Evolutionary conservation across 2,888 invertebrate genomes (phyloP), one percentile per base, ranked within the genome.

Genomic region (Nudaria mundana): DNA sequence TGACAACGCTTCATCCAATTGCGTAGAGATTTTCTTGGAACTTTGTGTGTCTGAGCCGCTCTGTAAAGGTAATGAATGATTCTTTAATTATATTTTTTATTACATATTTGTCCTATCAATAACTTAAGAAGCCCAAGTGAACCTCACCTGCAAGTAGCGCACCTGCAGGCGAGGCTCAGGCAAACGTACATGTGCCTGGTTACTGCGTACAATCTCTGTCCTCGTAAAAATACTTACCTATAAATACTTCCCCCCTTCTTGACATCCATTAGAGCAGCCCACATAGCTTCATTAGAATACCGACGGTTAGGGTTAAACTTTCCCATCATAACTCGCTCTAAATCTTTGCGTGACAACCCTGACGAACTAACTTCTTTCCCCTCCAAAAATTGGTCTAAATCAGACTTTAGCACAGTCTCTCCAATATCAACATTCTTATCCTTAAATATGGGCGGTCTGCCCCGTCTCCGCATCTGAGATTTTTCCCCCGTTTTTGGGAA

Each of bases 1-100:
- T 91, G 90, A 64, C 91, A 91, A 0, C 91, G 75, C 52, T 91
- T 91, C 91, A 91, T 91, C 90, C 91, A 91, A 69, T 91, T 91
- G 2, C 91, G 81, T 0, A 91, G 76, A 0, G 91, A 91, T 39
- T 91, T 91, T 11, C 91, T 75, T 0, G 91, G 91, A 0, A 91
- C 91, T 54, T 90, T 90, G 68, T 90, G 91, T 0, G 90, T 90
- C 61, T 91, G 91, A 0, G 91, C 91, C 40, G 91, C 91, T 54
- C 91, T 91, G 75, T 0, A 76, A 79, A 2, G 22, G 32, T 30
- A 34, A 13, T 39, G 33, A n/a, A 13, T 15, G 6, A 12, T 12
- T 12, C 5, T 12, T 6, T 12, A 0, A 11, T 7, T 1, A 29
- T 15, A 4, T 4, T 15, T 29, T n/a, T n/a, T n/a, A n/a, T n/a